These are phyloP conservation scores for Diacarnus erythraeanus DNA, from an alignment of 37 sponge, comb jelly and placozoan genomes.

Conservation along the genomic window DNA sequence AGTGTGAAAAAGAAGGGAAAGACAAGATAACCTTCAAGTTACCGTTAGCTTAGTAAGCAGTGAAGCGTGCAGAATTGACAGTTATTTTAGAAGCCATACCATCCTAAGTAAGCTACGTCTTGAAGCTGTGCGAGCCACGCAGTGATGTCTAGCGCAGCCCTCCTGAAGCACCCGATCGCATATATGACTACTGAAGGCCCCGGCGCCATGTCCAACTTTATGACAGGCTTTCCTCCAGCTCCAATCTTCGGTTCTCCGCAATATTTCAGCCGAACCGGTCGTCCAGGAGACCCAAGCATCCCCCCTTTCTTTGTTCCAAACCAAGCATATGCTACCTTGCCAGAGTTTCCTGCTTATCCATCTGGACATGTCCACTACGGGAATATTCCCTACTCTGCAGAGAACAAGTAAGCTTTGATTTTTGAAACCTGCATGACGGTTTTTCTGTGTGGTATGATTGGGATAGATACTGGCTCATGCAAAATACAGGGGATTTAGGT, in stretches of 20 bases:
- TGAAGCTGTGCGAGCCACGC: background rate
- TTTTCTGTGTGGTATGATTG: too few species aligned
- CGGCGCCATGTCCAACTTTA: slow-evolving; percentile 50
- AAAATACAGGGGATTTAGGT: too few species aligned
- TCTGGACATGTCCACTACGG: slow-evolving; percentile 36
- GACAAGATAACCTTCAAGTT: slow-evolving; percentile 32
- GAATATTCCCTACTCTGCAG: slow-evolving; percentile 22
- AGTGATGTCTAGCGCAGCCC: slow-evolving; percentile 41
- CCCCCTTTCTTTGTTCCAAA: slow-evolving; percentile 56
- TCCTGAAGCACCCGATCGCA: slow-evolving; percentile 44
- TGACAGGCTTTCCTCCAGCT: slow-evolving; percentile 32
- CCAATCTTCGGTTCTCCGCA: slow-evolving; percentile 40
- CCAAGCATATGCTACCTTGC: slow-evolving; percentile 13
- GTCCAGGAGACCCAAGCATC: slow-evolving; percentile 27
- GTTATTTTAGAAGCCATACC: slow-evolving; percentile 20
- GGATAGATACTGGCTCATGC: too few species aligned
- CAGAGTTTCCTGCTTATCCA: slow-evolving; percentile 36
- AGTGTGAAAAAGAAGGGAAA: background rate
- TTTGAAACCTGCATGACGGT: too few species aligned
- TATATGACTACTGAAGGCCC: slow-evolving; percentile 47
- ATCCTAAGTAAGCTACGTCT: background rate
- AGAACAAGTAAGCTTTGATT: slow-evolving; percentile 33
- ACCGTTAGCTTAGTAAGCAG: background rate
- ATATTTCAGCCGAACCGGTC: slow-evolving; percentile 29
- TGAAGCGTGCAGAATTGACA: slow-evolving; percentile 8